Conservation (phyloP, 2,113 vertebrate species). For the Cyprinodon tularosa region DNA sequence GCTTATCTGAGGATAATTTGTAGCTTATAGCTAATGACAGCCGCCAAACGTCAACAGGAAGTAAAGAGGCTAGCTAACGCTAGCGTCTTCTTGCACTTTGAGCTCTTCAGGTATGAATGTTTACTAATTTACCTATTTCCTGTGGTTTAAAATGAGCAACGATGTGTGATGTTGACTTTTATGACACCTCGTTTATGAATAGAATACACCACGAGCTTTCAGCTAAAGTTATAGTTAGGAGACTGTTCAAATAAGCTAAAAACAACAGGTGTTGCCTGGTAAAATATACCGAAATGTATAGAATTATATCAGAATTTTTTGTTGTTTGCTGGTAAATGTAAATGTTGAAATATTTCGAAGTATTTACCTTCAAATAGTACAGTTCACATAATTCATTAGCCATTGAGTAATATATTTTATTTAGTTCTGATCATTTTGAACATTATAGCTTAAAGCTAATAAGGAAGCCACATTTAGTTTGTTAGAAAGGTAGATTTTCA, state of each 20-base stretch:
- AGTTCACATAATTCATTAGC: background rate
- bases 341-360: background rate
- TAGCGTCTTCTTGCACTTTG: slow-evolving; percentile 62
- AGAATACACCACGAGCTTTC: background rate
- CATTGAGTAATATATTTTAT: background rate
- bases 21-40: slow-evolving; percentile 58
- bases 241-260: background rate
- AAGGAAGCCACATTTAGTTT: too few relatives aligned
- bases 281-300: background rate
- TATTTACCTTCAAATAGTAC: background rate
- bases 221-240: background rate
- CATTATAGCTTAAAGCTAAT: too few relatives aligned
- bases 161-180: background rate
- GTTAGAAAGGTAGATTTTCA: too few relatives aligned
- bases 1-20: slow-evolving; percentile 7
- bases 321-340: background rate
- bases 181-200: background rate
- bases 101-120: slow-evolving; percentile 59
- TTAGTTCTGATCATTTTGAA: too few relatives aligned
- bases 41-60: slow-evolving; percentile 71
- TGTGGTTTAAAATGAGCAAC: background rate
- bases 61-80: slow-evolving; percentile 26
- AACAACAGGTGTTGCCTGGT: background rate
- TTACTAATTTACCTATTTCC: background rate
- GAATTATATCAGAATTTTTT: background rate